Percentiles rank a stretch among this genome's conserved stretches.
Evolutionary conservation across 1,140 invertebrate species (phyloP).

Genomic region (Drosophila micromelanica): DNA sequence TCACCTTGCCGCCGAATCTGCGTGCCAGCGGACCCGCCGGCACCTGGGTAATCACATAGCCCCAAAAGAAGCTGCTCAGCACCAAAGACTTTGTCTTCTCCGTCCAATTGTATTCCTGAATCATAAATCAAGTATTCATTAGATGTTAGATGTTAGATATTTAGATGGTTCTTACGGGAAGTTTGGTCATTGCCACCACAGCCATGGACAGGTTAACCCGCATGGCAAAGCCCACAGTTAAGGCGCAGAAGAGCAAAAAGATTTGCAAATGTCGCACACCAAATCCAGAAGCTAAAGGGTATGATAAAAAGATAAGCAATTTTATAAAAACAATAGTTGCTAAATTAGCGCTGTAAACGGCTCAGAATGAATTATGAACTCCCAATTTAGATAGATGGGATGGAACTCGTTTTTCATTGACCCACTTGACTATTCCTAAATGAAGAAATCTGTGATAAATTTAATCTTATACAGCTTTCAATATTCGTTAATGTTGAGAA

Average conservation of each 20-base stretch:
- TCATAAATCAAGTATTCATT: background rate
- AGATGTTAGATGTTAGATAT: background rate
- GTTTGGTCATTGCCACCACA: conserved; percentile 87
- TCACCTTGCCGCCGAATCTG: conserved; percentile 86
- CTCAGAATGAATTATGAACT: background rate
- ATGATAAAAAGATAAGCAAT: background rate
- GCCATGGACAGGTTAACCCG: conserved; percentile 88
- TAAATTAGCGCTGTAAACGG: background rate
- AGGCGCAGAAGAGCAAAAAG: conserved; percentile 87
- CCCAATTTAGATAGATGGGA: background rate
- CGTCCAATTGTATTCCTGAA: conserved; percentile 38
- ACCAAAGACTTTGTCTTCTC: conserved; percentile 73
- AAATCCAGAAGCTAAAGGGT: conserved; percentile 11
- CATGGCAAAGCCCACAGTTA: conserved; percentile 86
- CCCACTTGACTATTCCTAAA: background rate
- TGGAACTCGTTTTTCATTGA: background rate
- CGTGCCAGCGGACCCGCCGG: conserved; percentile 88
- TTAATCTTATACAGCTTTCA: too few relatives aligned
- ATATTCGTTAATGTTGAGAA: too few relatives aligned
- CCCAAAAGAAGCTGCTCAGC: conserved; percentile 88
- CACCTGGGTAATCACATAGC: conserved; percentile 85
- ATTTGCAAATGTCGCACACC: conserved; percentile 85
- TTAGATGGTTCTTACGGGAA: conserved; percentile 43
- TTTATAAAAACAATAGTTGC: too few relatives aligned
- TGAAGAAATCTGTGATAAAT: background rate